Evolutionary conservation across 2,797 vertebrate genomes (phyloP).

Genomic region (Phoeniculus purpureus): DNA sequence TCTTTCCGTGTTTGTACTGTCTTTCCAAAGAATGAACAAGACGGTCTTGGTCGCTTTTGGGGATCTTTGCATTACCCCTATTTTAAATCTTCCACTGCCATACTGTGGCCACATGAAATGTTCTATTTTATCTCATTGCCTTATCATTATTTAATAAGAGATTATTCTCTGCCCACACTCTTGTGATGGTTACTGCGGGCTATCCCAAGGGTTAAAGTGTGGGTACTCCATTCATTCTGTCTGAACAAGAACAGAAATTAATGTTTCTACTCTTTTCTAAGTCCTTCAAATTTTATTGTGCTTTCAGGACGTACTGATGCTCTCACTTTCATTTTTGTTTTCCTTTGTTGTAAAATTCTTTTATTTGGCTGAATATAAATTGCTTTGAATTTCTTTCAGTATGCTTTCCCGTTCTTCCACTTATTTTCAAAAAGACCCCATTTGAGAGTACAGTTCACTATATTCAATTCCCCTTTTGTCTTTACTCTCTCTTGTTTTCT

Average conservation of each 20-base stretch:
- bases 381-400: neutral
- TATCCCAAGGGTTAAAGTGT: neutral
- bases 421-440: neutral
- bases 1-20: neutral
- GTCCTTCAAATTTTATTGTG: neutral
- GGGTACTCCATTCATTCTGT: neutral
- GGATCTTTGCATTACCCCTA: neutral
- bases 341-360: neutral
- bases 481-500: neutral
- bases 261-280: neutral
- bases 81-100: neutral
- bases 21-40: neutral
- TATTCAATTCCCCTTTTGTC: neutral
- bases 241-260: neutral
- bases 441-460: neutral
- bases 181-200: neutral
- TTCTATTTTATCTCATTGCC: neutral
- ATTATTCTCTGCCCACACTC: neutral
- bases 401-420: neutral
- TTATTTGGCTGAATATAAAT: neutral
- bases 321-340: neutral
- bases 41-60: neutral
- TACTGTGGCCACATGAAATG: neutral
- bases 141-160: neutral
- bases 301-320: neutral